Conservation (phyloP, 2,113 vertebrate species). For the Callocephalon fimbriatum region DNA sequence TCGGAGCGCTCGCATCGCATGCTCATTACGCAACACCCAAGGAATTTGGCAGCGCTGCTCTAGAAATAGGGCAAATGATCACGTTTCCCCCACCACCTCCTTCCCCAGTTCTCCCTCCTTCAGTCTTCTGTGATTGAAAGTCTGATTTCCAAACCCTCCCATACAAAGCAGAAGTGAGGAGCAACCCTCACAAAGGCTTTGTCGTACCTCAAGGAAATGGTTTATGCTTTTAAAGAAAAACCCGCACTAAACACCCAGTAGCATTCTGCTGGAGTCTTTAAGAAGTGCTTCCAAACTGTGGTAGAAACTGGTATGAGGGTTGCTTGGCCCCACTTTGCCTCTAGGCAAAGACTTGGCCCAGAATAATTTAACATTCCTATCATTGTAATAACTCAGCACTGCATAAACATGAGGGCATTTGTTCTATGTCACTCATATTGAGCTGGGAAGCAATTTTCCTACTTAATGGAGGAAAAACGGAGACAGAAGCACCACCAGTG, state of each 20-base stretch:
- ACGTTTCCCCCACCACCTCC: background rate
- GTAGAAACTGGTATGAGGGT: background rate
- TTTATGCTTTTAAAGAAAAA: background rate
- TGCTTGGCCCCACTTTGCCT: background rate
- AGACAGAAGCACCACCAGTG: background rate
- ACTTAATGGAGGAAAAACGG: background rate
- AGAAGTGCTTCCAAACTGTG: background rate
- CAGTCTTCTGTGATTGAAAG: background rate
- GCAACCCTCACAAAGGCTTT: background rate
- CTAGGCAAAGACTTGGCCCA: background rate
- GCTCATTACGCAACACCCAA: constrained; percentile 39
- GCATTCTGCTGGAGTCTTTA: background rate
- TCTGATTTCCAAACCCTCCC: background rate
- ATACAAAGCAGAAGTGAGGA: background rate
- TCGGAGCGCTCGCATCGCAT: background rate
- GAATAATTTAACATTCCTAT: background rate
- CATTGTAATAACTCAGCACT: background rate
- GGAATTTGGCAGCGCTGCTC: constrained; percentile 34
- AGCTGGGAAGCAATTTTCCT: background rate
- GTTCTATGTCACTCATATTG: background rate
- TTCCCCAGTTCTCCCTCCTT: background rate
- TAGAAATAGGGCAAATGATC: constrained; percentile 59
- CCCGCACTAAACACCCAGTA: background rate
- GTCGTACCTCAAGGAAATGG: background rate
- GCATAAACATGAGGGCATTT: background rate